Base-by-base conservation (phyloP, 2,797 vertebrate genomes). In the Leptodactylus fallax region DNA sequence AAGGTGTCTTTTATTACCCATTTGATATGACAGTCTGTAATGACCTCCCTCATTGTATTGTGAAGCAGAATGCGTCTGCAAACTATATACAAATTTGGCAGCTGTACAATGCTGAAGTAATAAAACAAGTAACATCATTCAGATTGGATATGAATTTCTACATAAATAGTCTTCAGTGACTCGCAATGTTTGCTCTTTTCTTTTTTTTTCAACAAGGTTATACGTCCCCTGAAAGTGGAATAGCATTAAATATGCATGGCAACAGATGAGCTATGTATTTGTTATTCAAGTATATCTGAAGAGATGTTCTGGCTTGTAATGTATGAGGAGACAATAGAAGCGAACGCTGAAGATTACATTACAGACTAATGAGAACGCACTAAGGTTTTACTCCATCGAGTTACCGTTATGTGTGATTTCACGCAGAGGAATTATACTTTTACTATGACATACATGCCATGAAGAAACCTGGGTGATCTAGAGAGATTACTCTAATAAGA, bases 161-260 rank as follows among this genome's bases (percentile, higher is more conserved):
- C 36, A 47, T 65, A 81, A 81, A 81, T 49, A 81, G 79, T 45
- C 79, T 49, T 76, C 25, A 27, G 69, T 85, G 56, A 85, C 71
- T 77, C 17, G 23, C 55, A 60, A 85, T 47, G 55, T 76, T 72
- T 85, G 56, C 56, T 72, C n/a, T 16, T 14, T 56, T 23, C 21
- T 53, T 58, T 84, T 83, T 81, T 76, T 85, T 85, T 36, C 69
- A 47, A 25, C 71, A 51, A 61, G 36, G 71, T 76, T 85, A 76
- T 85, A 63, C 71, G 71, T 58, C 71, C 83, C 27, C 55, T 76
- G 71, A 25, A 77, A 74, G 83, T 74, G 27, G 36, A 63, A 60
- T 23, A 17, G 56, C 71, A 77, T 85, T 77, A 85, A 85, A 85
- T 85, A 85, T 85, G 83, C 56, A 85, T 85, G 71, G 21, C 56